These are phyloP conservation scores for Pterophyllum scalare DNA, from an alignment of 2,113 vertebrate species.

Conservation along the genomic window DNA sequence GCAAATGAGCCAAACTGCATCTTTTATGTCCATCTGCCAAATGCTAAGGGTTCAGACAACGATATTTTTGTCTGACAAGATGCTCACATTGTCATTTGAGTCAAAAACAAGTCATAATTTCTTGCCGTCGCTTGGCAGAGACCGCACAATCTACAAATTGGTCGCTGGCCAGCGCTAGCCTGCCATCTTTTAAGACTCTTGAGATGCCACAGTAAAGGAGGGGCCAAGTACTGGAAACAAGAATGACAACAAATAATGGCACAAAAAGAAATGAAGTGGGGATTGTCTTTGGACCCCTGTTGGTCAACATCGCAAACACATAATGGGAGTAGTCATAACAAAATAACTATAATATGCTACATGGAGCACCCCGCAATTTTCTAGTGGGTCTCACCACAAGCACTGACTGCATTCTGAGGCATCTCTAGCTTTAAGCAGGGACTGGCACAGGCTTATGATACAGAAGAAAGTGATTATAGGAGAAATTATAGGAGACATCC, in stretches of 20 bases:
- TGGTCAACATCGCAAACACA: neutral
- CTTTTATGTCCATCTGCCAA: neutral
- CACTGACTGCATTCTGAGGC: slow-evolving; percentile 8
- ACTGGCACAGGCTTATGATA: neutral
- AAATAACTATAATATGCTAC: neutral
- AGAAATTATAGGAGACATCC: neutral
- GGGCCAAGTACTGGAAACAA: neutral
- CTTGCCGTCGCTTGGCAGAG: neutral
- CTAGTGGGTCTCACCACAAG: slow-evolving; percentile 24
- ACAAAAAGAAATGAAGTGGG: neutral
- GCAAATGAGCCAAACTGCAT: neutral
- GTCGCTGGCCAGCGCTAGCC: neutral
- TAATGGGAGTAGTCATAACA: neutral
- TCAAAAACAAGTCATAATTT: neutral
- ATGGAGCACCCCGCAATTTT: neutral
- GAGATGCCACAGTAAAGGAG: neutral
- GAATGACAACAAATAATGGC: neutral
- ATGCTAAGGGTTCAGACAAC: neutral
- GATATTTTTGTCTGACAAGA: neutral
- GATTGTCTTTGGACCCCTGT: neutral
- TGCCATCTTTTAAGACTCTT: neutral
- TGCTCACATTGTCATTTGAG: neutral
- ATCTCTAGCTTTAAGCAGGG: neutral
- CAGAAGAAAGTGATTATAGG: neutral
- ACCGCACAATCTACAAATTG: neutral